Evolutionary conservation across 1,140 invertebrate genomes (phyloP), one percentile per base, ranked within the genome.

Genomic region (Popillia japonica): DNA sequence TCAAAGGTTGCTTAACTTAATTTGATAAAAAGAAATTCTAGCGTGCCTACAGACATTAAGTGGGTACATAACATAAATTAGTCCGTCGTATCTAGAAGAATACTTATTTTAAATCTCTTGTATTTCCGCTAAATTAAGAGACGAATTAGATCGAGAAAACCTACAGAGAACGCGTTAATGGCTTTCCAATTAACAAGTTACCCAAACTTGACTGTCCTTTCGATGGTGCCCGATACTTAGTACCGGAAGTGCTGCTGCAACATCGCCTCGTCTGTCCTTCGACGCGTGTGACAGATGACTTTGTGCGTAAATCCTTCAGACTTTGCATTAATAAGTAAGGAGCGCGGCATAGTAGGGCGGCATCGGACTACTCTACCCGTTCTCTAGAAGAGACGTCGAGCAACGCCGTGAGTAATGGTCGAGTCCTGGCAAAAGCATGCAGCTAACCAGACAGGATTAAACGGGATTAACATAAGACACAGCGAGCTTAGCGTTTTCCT

Each of bases 401-500:
- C 44, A 78, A 78, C 79, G 78, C 78, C 79, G 80, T 84, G 82
- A 84, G 81, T 84, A 84, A 84, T 84, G 82, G 82, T 81, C 75
- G 64, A 75, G 79, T 78, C 73, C 80, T 79, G 82, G 82, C 80
- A 83, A 83, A 79, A 83, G 82, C 83, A 85, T 79, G 81, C 75
- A 84, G 79, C 82, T 81, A 83, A 83, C 84, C 81, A 83, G 84
- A 84, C 82, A 83, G 85, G 85, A 86, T 86, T 86, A 85, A 82
- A 78, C 80, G 79, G 80, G 85, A 86, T 86, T 86, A 85, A 86
- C 85, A 86, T 86, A 86, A 86, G 85, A 85, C 85, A 85, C 84
- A 86, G 83, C 79, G 80, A 81, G 85, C 83, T 86, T 85, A 84
- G 80, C 83, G 80, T 86, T 84, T 81, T 81, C 78, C 77, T 86